Conservation (phyloP, 2,113 vertebrate genomes). For the Cochlearius cochlearius region DNA sequence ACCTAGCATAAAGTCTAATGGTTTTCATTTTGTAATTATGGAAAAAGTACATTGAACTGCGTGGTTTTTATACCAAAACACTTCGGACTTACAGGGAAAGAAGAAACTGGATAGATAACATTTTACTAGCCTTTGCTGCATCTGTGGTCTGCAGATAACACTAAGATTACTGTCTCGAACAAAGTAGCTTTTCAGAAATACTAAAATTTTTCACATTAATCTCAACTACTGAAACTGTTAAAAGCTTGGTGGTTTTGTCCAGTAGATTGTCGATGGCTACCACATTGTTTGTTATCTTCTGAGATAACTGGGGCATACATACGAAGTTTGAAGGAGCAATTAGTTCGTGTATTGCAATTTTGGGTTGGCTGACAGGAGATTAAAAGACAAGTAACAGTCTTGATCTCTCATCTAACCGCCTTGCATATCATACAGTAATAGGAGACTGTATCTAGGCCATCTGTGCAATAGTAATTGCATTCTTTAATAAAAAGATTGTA, state of each 20-base stretch:
- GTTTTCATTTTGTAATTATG: not conserved
- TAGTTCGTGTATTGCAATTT: not conserved
- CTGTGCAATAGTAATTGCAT: not conserved
- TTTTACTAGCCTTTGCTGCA: not conserved
- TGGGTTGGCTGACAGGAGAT: not conserved
- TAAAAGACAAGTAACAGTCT: not conserved
- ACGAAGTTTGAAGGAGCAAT: not conserved
- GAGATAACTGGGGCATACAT: not conserved
- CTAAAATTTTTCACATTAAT: not conserved
- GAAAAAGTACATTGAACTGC: not conserved
- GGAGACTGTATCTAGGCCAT: not conserved
- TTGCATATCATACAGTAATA: not conserved
- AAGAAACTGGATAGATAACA: not conserved
- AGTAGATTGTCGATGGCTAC: not conserved
- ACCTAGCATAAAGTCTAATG: not conserved
- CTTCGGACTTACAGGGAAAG: not conserved
- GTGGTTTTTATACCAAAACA: not conserved
- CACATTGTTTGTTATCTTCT: not conserved
- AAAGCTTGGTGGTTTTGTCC: not conserved
- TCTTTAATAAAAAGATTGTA: not conserved
- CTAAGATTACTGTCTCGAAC: not conserved
- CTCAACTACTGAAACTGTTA: not conserved
- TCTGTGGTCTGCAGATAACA: not conserved
- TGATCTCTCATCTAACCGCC: not conserved
- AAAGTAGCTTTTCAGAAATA: not conserved